A percentile compares a stretch with the other conserved stretches of the same genome.
phyloP scores from a whole-genome alignment of 2,797 vertebrate genomes.

The Eupleurogrammus muticus region DNA sequence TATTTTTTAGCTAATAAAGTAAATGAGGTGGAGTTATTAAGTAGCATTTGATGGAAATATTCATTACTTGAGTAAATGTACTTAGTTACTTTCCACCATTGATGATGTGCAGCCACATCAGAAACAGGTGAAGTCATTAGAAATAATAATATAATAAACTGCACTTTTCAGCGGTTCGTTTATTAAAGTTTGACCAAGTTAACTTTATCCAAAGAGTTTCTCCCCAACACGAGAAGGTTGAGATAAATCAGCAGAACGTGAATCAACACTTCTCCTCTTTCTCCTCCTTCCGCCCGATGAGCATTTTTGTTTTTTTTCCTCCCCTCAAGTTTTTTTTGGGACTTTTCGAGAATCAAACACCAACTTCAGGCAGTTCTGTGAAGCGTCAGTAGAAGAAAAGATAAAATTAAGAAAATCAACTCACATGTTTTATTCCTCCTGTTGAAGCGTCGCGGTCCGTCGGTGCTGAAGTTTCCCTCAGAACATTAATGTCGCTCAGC shows the following conservation, averaged over 20 bases:
- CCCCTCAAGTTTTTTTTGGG: constrained; percentile 33
- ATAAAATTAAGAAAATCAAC: background rate
- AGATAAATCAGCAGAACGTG: background rate
- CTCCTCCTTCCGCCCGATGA: constrained; percentile 15
- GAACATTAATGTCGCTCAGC: constrained; percentile 66
- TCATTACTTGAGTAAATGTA: no score
- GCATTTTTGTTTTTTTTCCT: constrained; percentile 18
- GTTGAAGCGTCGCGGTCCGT: constrained; percentile 43
- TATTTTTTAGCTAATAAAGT: no score
- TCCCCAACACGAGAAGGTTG: background rate
- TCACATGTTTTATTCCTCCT: constrained; percentile 49
- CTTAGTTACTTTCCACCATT: no score
- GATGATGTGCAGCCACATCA: no score
- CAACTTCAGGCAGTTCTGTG: background rate
- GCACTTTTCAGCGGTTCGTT: background rate
- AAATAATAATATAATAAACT: background rate
- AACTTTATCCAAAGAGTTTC: background rate
- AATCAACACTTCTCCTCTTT: constrained; percentile 19
- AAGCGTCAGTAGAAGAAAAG: background rate
- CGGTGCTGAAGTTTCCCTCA: constrained; percentile 42
- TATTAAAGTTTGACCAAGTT: background rate
- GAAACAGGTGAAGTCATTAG: no score
- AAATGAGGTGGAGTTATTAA: no score
- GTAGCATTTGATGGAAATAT: no score
- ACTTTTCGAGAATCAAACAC: constrained; percentile 6